Evolutionary conservation across 2,113 vertebrate genomes (phyloP).

Genomic region (Willisornis vidua): DNA sequence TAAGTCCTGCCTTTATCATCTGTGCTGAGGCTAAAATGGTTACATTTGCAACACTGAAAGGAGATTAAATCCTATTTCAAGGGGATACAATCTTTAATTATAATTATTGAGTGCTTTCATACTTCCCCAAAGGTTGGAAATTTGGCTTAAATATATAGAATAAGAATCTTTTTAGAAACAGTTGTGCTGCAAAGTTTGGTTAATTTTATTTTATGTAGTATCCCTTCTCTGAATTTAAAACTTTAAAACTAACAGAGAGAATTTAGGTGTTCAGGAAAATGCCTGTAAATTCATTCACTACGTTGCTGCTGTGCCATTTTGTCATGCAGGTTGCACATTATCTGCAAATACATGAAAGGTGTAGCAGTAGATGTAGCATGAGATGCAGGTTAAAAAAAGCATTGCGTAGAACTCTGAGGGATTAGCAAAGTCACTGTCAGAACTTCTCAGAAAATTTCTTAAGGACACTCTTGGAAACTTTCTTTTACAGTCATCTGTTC

Average conservation of each 20-base stretch:
- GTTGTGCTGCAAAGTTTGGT: not conserved
- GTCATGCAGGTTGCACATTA: not conserved
- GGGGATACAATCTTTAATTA: not conserved
- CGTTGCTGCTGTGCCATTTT: not conserved
- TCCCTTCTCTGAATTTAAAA: not conserved
- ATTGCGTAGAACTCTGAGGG: not conserved
- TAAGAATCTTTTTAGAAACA: not conserved
- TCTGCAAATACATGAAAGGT: not conserved
- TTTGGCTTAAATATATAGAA: not conserved
- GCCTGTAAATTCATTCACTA: not conserved
- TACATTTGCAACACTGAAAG: not conserved
- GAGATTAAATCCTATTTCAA: not conserved
- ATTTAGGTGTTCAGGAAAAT: not conserved
- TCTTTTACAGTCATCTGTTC: not conserved
- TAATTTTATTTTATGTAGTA: not conserved
- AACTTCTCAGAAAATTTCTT: not conserved
- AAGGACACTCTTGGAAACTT: not conserved
- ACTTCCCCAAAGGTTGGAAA: not conserved
- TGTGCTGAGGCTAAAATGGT: not conserved
- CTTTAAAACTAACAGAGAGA: not conserved
- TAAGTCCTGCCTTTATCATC: not conserved
- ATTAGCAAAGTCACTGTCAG: not conserved
- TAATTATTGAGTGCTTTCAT: not conserved
- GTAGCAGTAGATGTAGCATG: not conserved
- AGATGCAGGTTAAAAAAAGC: not conserved